Conservation (phyloP, 2,797 vertebrate species). For the Xenopus petersii region DNA sequence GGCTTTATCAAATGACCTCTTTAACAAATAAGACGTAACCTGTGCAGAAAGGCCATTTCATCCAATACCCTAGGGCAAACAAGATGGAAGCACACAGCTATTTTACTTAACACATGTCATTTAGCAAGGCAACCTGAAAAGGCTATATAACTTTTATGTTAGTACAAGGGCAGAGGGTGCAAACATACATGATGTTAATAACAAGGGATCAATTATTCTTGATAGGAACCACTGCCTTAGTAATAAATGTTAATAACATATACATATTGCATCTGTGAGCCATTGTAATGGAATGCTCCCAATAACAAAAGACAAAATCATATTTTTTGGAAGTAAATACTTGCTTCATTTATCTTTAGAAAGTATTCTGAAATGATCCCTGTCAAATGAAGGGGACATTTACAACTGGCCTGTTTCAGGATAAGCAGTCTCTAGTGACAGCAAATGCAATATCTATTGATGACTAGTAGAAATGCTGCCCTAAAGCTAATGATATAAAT, state of each 20-base stretch:
- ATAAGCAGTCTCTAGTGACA: too few relatives aligned
- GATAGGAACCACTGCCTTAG: conserved; percentile 10
- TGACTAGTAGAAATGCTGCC: too few relatives aligned
- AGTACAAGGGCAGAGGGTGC: conserved; percentile 53
- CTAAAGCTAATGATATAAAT: too few relatives aligned
- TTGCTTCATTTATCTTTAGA: too few relatives aligned
- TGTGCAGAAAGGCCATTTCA: conserved; percentile 55
- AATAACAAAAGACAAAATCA: too few relatives aligned
- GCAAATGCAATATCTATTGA: too few relatives aligned
- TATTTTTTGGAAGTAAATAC: too few relatives aligned
- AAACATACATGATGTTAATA: conserved; percentile 34
- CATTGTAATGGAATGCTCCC: too few relatives aligned
- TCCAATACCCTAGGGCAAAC: conserved; percentile 52
- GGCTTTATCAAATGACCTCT: conserved; percentile 65
- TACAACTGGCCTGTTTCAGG: too few relatives aligned
- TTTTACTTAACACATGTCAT: conserved; percentile 50
- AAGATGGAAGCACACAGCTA: conserved; percentile 50
- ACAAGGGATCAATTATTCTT: conserved; percentile 10
- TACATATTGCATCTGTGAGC: too few relatives aligned
- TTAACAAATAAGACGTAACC: conserved; percentile 63
- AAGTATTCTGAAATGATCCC: too few relatives aligned
- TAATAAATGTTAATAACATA: neutral
- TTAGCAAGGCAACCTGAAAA: conserved; percentile 51
- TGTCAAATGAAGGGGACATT: too few relatives aligned
- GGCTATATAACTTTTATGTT: conserved; percentile 29